Conservation (phyloP, 2,888 invertebrate species). For the Hesperia comma region DNA sequence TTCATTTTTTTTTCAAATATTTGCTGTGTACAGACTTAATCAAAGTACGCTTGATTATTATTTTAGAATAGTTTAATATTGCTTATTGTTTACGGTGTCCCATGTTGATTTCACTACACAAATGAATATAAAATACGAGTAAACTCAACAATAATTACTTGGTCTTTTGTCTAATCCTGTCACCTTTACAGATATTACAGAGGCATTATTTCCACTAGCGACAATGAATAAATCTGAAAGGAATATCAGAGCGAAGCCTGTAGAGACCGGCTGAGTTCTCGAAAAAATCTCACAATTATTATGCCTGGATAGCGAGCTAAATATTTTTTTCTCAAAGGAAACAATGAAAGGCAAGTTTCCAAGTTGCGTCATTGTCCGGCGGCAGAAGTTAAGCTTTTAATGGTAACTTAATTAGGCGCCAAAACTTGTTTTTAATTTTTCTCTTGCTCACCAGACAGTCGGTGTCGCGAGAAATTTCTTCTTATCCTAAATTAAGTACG, state of each 20-base stretch:
- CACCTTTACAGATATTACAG: background rate
- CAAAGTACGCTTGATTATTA: too few species aligned
- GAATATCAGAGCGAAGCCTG: background rate
- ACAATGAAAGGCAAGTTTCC: constrained; percentile 38
- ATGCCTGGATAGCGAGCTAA: constrained; percentile 24
- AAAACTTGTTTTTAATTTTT: constrained; percentile 50
- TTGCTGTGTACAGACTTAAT: too few species aligned
- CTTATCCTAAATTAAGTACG: constrained; percentile 37
- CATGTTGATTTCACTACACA: too few species aligned
- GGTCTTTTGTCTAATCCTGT: background rate
- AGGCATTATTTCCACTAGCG: constrained; percentile 8
- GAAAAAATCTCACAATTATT: constrained; percentile 29
- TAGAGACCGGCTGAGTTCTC: background rate
- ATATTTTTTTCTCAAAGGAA: constrained; percentile 37
- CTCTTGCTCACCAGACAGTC: constrained; percentile 46
- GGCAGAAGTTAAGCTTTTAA: constrained; percentile 38
- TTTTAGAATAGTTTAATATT: too few species aligned
- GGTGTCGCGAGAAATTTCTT: constrained; percentile 38
- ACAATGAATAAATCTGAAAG: constrained; percentile 7
- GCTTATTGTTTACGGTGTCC: too few species aligned
- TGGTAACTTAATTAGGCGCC: constrained; percentile 45
- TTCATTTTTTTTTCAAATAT: too few species aligned
- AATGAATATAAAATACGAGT: too few species aligned
- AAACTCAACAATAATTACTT: too few species aligned
- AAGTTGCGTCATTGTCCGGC: constrained; percentile 44